These are phyloP conservation scores for Myrmophylax atrothorax DNA, from an alignment of 2,113 vertebrate species.

Conservation along the genomic window DNA sequence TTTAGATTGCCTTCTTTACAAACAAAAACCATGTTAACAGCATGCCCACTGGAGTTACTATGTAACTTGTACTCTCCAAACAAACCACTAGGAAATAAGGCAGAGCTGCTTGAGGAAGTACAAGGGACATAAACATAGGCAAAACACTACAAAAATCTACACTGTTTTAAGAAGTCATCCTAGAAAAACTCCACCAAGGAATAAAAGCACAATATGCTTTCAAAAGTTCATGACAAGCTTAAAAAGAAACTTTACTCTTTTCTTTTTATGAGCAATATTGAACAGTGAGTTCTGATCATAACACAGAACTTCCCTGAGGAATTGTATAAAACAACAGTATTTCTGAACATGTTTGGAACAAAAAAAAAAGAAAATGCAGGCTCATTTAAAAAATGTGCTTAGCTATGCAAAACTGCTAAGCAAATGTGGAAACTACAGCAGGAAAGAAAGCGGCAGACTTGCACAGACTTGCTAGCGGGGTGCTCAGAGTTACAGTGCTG, in stretches of 20 bases:
- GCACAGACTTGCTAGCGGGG: conserved; percentile 46
- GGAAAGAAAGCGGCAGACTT: not conserved
- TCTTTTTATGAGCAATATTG: not conserved
- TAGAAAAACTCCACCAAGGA: not conserved
- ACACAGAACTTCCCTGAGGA: not conserved
- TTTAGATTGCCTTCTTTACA: not conserved
- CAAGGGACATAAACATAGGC: not conserved
- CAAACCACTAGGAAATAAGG: not conserved
- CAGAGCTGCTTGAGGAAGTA: not conserved
- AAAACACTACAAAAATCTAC: not conserved
- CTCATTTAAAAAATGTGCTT: conserved; percentile 4
- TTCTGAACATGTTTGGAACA: not conserved
- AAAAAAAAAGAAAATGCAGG: not conserved
- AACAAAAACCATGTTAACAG: not conserved
- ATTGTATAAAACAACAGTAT: not conserved
- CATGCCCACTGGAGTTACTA: not conserved
- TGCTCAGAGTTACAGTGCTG: conserved; percentile 47
- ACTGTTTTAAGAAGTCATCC: not conserved
- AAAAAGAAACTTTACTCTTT: not conserved
- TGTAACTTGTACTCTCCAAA: not conserved
- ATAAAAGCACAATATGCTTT: not conserved
- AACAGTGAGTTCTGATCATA: not conserved
- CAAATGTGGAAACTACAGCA: not conserved
- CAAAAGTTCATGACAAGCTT: not conserved
- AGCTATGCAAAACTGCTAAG: not conserved